Base-by-base conservation (phyloP, 2,888 invertebrate genomes). In the Cordilura impudica region DNA sequence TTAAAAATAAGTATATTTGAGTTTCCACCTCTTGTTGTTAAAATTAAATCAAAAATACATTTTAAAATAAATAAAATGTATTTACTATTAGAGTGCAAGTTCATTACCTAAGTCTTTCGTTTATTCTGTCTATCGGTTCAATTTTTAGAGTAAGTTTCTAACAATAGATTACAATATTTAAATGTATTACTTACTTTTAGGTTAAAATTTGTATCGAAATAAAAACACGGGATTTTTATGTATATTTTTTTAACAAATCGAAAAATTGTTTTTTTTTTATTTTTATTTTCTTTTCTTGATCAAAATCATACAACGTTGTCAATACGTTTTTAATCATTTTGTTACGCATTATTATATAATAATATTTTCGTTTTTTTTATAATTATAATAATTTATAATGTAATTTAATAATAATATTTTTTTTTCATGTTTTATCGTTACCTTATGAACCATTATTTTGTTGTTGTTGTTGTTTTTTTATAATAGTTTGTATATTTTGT, bases 291-390 rank as follows among this genome's bases (percentile, higher is more conserved):
- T 87, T 87, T 86, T 76, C 69, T 86, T 88, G 88, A 88, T 88
- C 87, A 88, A 88, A 88, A 88, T 88, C 87, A 89, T 88, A 88
- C 88, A 88, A 88, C 87, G 86, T 87, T 89, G 84, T 88, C 86
- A 88, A 88, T 88, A 88, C 85, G 86, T 87, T 86, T 69, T 75
- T 70, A 75, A 75, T 78, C 60, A 72, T 72, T 76, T 81, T 81
- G 74, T 78, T 81, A 75, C 78, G 75, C 71, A 72, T 78, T 83
- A 83, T 83, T 84, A 84, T 78, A 78, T 78, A 81, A 81, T 81
- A 81, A 81, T 81, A 72, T 78, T 79, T 71, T 79, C 67, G 63
- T 79, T 79, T 72, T 19, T 10, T 63, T 65, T 72, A 31, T 81
- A 67, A 81, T 80, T 66, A 78, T 82, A 81, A 78, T 80, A 81